phyloP scores from a whole-genome alignment of 2,888 invertebrate species.

The Ceriagrion tenellum region DNA sequence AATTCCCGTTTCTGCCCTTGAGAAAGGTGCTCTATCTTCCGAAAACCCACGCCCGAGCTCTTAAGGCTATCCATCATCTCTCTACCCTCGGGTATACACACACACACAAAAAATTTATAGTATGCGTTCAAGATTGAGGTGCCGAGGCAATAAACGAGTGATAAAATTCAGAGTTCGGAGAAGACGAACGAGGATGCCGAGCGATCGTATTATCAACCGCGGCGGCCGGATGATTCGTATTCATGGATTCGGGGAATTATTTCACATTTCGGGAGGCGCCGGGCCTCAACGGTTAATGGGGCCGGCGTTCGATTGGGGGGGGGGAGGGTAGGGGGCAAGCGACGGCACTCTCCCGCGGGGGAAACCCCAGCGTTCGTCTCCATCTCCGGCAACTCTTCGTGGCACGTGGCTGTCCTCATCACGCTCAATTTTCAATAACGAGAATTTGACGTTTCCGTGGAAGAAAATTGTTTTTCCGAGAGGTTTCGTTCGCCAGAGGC shows the following conservation, averaged over 20 bases:
- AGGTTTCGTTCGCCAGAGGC: no score
- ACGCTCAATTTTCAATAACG: background rate
- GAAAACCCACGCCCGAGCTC: background rate
- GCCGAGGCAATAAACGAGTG: constrained; percentile 17
- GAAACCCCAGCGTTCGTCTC: background rate
- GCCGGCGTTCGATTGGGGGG: background rate
- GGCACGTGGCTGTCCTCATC: background rate
- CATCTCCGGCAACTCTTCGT: background rate
- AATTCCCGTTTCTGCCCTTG: background rate
- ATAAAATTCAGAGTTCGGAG: constrained; percentile 6
- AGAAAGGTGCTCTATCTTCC: constrained; percentile 10
- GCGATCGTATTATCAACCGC: background rate
- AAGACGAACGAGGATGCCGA: background rate
- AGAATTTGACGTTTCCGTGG: background rate
- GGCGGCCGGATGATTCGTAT: background rate
- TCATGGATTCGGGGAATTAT: constrained; percentile 10
- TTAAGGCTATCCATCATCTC: background rate
- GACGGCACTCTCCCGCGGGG: background rate
- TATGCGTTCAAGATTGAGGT: background rate
- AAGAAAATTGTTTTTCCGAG: background rate
- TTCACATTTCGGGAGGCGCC: constrained; percentile 15
- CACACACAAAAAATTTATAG: background rate
- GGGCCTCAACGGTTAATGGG: background rate
- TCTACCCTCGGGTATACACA: background rate
- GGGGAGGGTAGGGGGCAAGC: no score